Conservation (phyloP, 92 coral and sea anemone genomes). For the Palythoa caribaeorum region DNA sequence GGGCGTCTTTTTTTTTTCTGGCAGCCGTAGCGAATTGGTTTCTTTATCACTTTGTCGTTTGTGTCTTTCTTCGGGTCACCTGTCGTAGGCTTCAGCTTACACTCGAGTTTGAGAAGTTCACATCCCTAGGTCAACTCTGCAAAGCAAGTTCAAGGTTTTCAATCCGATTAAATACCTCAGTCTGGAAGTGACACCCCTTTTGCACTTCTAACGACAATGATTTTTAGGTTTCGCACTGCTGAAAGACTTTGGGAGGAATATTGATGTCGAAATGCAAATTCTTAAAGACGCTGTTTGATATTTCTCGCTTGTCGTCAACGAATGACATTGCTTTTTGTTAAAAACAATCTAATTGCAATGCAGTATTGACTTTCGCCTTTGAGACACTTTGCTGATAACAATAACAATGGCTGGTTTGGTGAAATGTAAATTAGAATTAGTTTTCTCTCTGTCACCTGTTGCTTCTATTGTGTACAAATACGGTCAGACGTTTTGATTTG, state of each 20-base stretch:
- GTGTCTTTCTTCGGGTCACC: constrained; percentile 51
- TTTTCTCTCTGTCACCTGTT: constrained; percentile 41
- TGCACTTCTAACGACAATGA: background rate
- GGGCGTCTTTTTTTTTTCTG: constrained; percentile 12
- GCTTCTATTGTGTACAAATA: constrained; percentile 51
- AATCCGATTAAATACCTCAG: constrained; percentile 32
- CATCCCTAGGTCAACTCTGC: constrained; percentile 35
- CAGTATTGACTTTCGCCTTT: constrained; percentile 47
- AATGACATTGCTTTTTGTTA: constrained; percentile 49
- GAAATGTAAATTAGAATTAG: constrained; percentile 31
- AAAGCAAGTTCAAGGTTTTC: constrained; percentile 52
- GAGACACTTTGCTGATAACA: constrained; percentile 41
- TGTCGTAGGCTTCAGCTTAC: constrained; percentile 35
- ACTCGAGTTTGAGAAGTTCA: constrained; percentile 45
- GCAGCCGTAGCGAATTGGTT: background rate
- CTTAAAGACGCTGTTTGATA: background rate
- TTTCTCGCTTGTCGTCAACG: background rate
- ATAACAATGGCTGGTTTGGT: constrained; percentile 33
- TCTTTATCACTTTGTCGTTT: constrained; percentile 33
- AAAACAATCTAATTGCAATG: constrained; percentile 16
- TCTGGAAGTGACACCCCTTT: constrained; percentile 12
- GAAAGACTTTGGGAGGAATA: constrained; percentile 2
- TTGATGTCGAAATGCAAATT: constrained; percentile 31
- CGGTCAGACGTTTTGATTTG: constrained; percentile 48
- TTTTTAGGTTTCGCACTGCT: background rate